Evolutionary conservation across 1,140 invertebrate genomes (phyloP).

Genomic region (Coptotermes formosanus): DNA sequence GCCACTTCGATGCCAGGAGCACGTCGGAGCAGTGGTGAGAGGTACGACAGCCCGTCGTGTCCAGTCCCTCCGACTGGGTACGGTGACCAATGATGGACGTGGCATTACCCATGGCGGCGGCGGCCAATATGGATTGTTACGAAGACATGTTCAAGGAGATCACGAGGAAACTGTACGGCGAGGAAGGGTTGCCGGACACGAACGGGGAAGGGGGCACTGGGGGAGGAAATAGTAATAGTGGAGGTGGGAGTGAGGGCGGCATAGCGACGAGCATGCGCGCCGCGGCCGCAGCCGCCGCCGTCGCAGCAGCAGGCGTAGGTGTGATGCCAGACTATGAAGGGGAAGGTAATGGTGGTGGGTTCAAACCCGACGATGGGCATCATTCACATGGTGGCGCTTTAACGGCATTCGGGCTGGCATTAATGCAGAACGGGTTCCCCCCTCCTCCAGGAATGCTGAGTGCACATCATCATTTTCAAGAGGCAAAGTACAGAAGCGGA

Average conservation of each 20-base stretch:
- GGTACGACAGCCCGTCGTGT: background rate
- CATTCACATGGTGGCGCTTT: constrained; percentile 62
- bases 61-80: constrained; percentile 24
- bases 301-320: constrained; percentile 13
- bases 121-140: constrained; percentile 59
- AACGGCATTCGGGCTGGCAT: constrained; percentile 64
- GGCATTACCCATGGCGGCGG: constrained; percentile 52
- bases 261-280: background rate
- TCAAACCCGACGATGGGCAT: constrained; percentile 48
- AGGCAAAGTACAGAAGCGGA: constrained; percentile 24
- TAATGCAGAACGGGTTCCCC: constrained; percentile 71
- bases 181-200: constrained; percentile 61
- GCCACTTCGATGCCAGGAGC: background rate
- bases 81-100: constrained; percentile 39
- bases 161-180: constrained; percentile 84
- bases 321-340: constrained; percentile 21
- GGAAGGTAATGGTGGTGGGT: background rate
- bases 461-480: constrained; percentile 22
- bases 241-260: constrained; percentile 25
- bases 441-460: constrained; percentile 43
- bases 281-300: background rate
- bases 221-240: constrained; percentile 36
- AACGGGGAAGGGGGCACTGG: constrained; percentile 61
- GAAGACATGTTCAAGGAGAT: constrained; percentile 85
- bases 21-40: background rate